Percentiles rank a stretch among this genome's conserved stretches.
phyloP scores from a whole-genome alignment of 2,888 invertebrate genomes.

The Phortica okadai region DNA sequence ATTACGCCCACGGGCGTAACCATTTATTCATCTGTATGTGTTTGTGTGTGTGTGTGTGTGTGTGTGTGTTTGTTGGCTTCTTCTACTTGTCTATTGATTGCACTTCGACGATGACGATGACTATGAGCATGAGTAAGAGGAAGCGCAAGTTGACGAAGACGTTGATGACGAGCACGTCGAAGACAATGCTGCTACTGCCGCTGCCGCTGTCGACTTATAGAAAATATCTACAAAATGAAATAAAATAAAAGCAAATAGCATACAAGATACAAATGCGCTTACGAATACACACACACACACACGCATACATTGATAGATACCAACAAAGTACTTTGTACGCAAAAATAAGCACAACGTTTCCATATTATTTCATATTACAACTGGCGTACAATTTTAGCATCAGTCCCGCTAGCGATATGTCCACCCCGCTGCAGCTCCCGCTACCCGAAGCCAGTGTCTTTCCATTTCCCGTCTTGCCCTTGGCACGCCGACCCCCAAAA shows the following conservation, averaged over 20 bases:
- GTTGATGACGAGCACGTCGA: too few species aligned
- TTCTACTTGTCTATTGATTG: background rate
- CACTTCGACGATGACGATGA: background rate
- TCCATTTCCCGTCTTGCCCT: too few species aligned
- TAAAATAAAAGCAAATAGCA: background rate
- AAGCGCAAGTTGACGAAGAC: too few species aligned
- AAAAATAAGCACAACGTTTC: background rate
- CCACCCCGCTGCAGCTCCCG: background rate
- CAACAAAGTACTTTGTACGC: slow-evolving; percentile 16
- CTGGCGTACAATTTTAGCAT: background rate
- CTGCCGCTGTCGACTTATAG: background rate
- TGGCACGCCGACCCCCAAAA: background rate
- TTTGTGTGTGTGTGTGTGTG: background rate
- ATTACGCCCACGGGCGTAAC: background rate
- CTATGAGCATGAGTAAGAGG: too few species aligned
- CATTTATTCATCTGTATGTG: background rate
- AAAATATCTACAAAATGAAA: slow-evolving; percentile 13
- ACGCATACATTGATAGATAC: background rate
- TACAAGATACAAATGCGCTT: slow-evolving; percentile 10
- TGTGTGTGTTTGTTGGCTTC: background rate
- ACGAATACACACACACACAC: background rate
- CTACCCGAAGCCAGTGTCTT: background rate
- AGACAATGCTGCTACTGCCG: too few species aligned
- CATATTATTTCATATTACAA: slow-evolving; percentile 1
- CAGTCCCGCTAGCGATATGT: background rate